Percentiles rank a stretch among this genome's conserved stretches.
These are phyloP conservation scores for Nephila pilipes DNA, from an alignment of 1,140 invertebrate genomes.

Conservation along the genomic window DNA sequence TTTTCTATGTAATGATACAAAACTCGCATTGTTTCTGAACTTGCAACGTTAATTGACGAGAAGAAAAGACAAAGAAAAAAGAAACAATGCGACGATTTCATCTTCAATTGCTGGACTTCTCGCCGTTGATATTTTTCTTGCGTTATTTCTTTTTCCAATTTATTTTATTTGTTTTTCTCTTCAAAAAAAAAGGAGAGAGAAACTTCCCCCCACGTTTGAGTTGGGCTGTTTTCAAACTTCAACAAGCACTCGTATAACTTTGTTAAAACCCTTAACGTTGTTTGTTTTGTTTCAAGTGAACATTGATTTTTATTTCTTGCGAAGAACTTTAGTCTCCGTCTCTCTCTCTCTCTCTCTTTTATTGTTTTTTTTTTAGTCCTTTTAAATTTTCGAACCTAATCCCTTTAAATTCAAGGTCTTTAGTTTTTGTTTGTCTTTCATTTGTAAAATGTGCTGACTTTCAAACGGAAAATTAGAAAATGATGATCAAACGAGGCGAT, in stretches of 20 bases:
- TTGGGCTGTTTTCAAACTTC: slow-evolving; percentile 51
- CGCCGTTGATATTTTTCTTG: slow-evolving; percentile 15
- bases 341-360: neutral
- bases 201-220: slow-evolving; percentile 44
- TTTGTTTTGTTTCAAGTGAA: slow-evolving; percentile 61
- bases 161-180: slow-evolving; percentile 57
- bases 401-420: neutral
- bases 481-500: too few relatives aligned
- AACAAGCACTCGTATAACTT: slow-evolving; percentile 48
- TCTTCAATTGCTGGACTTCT: slow-evolving; percentile 24
- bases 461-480: neutral
- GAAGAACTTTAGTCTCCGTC: too few relatives aligned
- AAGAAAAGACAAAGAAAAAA: neutral
- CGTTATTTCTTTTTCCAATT: slow-evolving; percentile 52
- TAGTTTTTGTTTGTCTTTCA: slow-evolving; percentile 7
- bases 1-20: too few relatives aligned
- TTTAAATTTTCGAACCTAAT: neutral
- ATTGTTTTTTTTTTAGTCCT: neutral
- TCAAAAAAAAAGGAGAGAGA: neutral
- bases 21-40: too few relatives aligned
- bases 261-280: slow-evolving; percentile 66
- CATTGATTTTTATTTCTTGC: slow-evolving; percentile 57
- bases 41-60: too few relatives aligned
- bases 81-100: neutral
- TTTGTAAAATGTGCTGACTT: slow-evolving; percentile 18